A percentile compares a stretch with the other conserved stretches of the same genome.
These are phyloP conservation scores for Romanogobio albipinnatus DNA, from an alignment of 2,113 vertebrate species.

Conservation along the genomic window DNA sequence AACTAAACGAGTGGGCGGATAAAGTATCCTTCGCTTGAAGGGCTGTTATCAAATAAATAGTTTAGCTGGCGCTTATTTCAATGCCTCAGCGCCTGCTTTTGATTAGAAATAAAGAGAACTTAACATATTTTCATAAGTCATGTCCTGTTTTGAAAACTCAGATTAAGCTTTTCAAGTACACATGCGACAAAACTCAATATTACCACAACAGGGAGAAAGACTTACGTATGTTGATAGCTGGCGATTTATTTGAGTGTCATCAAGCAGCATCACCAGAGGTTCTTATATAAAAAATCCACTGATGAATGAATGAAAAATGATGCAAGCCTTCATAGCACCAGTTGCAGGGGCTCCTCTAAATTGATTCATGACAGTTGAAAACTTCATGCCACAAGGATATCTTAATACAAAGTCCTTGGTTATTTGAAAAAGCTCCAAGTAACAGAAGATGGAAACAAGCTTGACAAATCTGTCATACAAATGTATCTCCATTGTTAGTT, in stretches of 20 bases:
- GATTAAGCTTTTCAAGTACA: not conserved
- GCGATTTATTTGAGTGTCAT: conserved; percentile 53
- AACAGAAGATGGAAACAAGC: not conserved
- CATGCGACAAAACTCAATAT: not conserved
- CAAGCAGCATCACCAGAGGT: conserved; percentile 68
- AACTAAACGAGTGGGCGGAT: not conserved
- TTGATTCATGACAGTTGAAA: not conserved
- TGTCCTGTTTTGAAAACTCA: not conserved
- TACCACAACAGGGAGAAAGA: not conserved
- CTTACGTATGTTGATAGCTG: conserved; percentile 29
- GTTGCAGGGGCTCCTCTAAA: not conserved
- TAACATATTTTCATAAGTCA: not conserved
- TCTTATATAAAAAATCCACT: conserved; percentile 52
- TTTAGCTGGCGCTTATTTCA: not conserved
- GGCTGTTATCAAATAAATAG: not conserved
- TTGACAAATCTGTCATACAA: not conserved
- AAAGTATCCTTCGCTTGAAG: not conserved
- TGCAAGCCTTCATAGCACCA: not conserved
- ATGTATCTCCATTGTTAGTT: not conserved
- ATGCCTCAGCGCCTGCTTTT: not conserved
- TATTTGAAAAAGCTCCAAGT: not conserved
- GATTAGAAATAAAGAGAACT: not conserved
- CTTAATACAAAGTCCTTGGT: not conserved
- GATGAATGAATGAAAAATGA: not conserved
- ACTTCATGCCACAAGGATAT: not conserved